Percentiles rank a stretch among this genome's conserved stretches.
phyloP scores from a whole-genome alignment of 2,113 vertebrate genomes.

The Regulus satrapa region DNA sequence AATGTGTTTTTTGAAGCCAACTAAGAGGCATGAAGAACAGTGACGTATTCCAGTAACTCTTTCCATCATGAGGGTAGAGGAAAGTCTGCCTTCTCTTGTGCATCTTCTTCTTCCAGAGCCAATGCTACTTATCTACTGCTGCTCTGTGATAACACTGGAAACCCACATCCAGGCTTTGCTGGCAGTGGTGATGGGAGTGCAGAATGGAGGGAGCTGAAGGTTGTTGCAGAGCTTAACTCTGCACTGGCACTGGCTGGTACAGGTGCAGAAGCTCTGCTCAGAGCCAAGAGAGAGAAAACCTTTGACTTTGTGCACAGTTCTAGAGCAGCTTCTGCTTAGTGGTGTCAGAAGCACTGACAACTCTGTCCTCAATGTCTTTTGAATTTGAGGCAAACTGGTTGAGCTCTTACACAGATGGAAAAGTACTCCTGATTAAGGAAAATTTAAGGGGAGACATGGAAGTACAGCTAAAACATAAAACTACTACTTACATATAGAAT shows the following conservation, averaged over 20 bases:
- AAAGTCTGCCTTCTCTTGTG: background rate
- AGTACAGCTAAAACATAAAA: background rate
- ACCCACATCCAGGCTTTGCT: background rate
- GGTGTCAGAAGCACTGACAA: background rate
- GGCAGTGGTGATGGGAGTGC: rapidly evolving
- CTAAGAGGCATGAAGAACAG: background rate
- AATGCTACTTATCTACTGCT: background rate
- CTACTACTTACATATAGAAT: background rate
- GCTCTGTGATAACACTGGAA: background rate
- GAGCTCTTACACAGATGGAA: background rate
- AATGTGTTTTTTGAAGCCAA: background rate
- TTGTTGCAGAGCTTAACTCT: background rate
- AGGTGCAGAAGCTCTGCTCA: background rate
- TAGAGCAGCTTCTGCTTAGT: background rate
- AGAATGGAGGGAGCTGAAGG: background rate
- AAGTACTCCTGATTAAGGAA: background rate
- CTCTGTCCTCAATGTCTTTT: background rate
- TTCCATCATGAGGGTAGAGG: rapidly evolving
- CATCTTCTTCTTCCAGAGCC: background rate
- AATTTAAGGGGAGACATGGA: background rate
- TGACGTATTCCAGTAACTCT: background rate
- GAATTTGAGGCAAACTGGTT: background rate
- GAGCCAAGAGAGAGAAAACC: background rate
- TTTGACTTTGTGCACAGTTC: background rate
- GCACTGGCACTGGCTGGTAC: background rate